Base-by-base conservation (phyloP, 2,113 vertebrate species). In the Aplodontia rufa region DNA sequence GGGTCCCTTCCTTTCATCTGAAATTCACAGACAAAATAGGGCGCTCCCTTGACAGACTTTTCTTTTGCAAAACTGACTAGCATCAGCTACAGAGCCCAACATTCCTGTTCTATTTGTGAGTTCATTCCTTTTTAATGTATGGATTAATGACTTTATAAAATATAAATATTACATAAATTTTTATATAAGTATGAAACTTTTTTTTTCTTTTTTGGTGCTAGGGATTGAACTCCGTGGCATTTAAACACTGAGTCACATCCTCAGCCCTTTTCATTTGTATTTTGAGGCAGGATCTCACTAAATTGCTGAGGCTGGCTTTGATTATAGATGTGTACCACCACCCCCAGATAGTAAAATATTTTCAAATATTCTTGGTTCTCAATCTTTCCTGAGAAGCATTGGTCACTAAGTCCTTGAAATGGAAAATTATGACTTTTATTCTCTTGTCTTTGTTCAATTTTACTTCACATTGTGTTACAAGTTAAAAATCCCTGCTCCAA, bases 21-120 rank as follows among this genome's bases (percentile, higher is more conserved):
- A 69, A 86, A 76, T 51, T 91, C 45, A 40, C 86, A 94, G 71
- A 16, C 47, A 83, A 95, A 79, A 19, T 37, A n/a, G n/a, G 80
- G 10, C 20, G 9, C 17, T 94, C 64, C 19, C 74, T 90, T 30
- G 11, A n/a, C 28, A 83, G 22, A n/a, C 6, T 82, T 37, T 75
- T 81, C 62, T 62, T 79, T 37, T 85, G 35, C 37, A 28, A 88
- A 78, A 51, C 47, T 13, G 87, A 51, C 47, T 64, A 62, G 45
- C 75, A 58, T 71, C 13, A 42, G 60, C 53, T 66, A 37, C 4
- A 40, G 40, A 5, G 20, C 24, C 26, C 32, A 78, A 1, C 69
- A 66, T 92, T 78, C 55, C 62, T 35, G n/a, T 69, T 94, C 37
- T 6, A 0, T 66, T 78, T 90, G n/a, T 74, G 68, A 86, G 85